phyloP scores from a whole-genome alignment of 2,888 invertebrate species.

The Anarsia innoxiella region DNA sequence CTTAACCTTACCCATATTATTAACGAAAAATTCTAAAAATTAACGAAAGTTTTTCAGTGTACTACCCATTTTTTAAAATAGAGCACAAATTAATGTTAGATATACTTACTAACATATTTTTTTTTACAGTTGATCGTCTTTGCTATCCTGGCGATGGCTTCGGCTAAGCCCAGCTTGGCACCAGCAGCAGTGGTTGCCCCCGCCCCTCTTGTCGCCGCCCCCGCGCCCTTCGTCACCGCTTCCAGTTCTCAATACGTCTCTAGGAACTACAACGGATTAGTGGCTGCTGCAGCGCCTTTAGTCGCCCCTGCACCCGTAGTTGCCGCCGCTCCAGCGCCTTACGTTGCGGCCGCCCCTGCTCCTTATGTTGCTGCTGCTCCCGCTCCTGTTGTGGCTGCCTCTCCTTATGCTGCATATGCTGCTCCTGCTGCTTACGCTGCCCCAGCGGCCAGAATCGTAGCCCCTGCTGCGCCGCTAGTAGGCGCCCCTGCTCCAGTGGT shows the following conservation, averaged over 20 bases:
- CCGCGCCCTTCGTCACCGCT: constrained; percentile 77
- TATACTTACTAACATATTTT: too few relatives aligned
- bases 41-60: too few relatives aligned
- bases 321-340: constrained; percentile 39
- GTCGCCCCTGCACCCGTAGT: constrained; percentile 58
- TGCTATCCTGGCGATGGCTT: constrained; percentile 44
- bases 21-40: too few relatives aligned
- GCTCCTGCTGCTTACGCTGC: constrained; percentile 26
- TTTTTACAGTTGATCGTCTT: constrained; percentile 50
- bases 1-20: too few relatives aligned
- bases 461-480: constrained; percentile 20
- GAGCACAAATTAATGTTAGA: not conserved
- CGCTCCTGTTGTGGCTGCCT: constrained; percentile 31
- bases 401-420: constrained; percentile 27
- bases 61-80: too few relatives aligned
- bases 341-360: constrained; percentile 32
- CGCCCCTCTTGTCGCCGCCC: constrained; percentile 45
- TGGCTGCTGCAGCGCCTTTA: constrained; percentile 65
- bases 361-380: constrained; percentile 34
- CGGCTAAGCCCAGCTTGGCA: constrained; percentile 47
- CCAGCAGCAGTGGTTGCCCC: constrained; percentile 43
- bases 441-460: constrained; percentile 17
- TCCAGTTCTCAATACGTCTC: constrained; percentile 79
- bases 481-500: constrained; percentile 33
- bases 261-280: constrained; percentile 73